phyloP scores from a whole-genome alignment of 2,797 vertebrate genomes.

The Darevskia mixta region DNA sequence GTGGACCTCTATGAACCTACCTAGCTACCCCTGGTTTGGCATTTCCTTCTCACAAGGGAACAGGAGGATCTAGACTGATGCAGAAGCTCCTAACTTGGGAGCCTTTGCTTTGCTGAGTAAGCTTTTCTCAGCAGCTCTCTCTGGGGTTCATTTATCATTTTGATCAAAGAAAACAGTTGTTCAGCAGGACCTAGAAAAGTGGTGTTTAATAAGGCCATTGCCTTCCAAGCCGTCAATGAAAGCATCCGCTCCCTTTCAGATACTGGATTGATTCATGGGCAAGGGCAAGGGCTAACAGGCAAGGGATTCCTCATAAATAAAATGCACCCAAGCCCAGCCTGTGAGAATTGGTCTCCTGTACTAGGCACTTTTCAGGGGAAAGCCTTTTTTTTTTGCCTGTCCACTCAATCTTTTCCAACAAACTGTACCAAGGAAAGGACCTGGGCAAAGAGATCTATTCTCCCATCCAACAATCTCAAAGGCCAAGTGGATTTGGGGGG shows the following conservation, averaged over 20 bases:
- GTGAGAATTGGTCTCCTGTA: neutral
- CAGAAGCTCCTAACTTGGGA: neutral
- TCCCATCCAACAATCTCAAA: neutral
- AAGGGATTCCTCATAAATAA: neutral
- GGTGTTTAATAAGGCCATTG: neutral
- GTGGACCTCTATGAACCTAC: neutral
- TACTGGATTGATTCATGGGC: too few species aligned
- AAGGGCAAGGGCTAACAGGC: neutral
- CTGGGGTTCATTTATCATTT: neutral
- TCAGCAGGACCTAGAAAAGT: neutral
- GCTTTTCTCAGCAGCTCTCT: neutral
- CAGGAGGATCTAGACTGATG: neutral
- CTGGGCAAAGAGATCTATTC: neutral
- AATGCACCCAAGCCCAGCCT: neutral
- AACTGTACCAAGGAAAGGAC: neutral
- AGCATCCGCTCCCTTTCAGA: neutral
- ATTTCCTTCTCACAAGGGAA: neutral
- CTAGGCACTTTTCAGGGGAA: neutral
- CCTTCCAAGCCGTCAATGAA: neutral
- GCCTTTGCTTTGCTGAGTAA: neutral
- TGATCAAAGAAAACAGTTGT: slow-evolving; percentile 1
- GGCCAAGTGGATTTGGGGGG: neutral
- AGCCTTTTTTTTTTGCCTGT: neutral
- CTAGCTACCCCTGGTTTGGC: neutral
- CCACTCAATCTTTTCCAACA: neutral